Percentiles rank a stretch among this genome's conserved stretches.
Conservation (phyloP, 1,140 invertebrate genomes). For the Paralvinella palmiformis region DNA sequence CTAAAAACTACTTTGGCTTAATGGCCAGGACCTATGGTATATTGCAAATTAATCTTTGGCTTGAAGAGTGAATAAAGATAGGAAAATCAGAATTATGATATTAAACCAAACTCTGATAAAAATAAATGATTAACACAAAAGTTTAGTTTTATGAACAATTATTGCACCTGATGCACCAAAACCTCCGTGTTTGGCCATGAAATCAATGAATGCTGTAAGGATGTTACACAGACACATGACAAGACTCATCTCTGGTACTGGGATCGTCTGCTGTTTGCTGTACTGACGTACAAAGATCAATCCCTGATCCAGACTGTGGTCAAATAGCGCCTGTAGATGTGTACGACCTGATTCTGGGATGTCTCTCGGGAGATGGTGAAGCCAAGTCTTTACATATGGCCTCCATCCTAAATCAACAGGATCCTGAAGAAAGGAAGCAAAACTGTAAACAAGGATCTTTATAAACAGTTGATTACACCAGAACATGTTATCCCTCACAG, state of each 20-base stretch:
- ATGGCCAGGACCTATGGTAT: too few species aligned
- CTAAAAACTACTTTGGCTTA: too few species aligned
- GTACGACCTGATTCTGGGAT: constrained; percentile 45
- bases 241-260: constrained; percentile 36
- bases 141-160: too few species aligned
- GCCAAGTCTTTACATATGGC: constrained; percentile 47
- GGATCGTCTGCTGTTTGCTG: constrained; percentile 31
- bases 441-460: neutral
- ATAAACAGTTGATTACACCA: too few species aligned
- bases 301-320: constrained; percentile 54
- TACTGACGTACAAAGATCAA: constrained; percentile 30
- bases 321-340: constrained; percentile 59
- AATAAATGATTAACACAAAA: too few species aligned
- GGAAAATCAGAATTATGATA: too few species aligned
- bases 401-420: constrained; percentile 47
- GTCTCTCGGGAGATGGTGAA: constrained; percentile 37
- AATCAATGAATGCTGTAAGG: constrained; percentile 41
- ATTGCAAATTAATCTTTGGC: too few species aligned
- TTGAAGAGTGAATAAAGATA: too few species aligned
- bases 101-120: too few species aligned
- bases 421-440: constrained; percentile 29
- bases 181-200: constrained; percentile 41
- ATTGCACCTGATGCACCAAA: constrained; percentile 35
- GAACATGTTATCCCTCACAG: too few species aligned
- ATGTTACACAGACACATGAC: constrained; percentile 42